Conservation (phyloP, 2,888 invertebrate genomes). For the Drepana falcataria region DNA sequence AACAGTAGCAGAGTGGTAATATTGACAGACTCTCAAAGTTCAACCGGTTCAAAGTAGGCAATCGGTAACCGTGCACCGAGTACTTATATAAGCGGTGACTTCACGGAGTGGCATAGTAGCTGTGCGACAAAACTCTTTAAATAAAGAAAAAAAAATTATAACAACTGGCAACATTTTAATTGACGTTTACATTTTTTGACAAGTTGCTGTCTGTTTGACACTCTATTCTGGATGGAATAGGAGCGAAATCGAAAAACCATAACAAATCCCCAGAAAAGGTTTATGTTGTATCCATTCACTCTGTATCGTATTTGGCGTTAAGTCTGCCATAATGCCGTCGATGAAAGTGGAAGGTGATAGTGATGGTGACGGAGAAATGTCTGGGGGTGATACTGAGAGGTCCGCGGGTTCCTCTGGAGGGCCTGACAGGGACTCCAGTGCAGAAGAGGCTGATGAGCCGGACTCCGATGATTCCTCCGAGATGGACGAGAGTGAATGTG, state of each 20-base stretch:
- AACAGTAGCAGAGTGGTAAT: no score
- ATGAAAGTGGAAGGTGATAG: constrained; percentile 83
- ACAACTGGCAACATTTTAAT: not conserved
- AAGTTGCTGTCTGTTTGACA: constrained; percentile 11
- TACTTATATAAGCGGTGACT: no score
- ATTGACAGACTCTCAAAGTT: no score
- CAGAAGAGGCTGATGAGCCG: constrained; percentile 88
- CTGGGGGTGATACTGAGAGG: constrained; percentile 84
- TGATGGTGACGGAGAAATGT: constrained; percentile 82
- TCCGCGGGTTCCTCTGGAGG: constrained; percentile 83
- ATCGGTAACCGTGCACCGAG: no score
- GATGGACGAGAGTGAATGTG: constrained; percentile 95
- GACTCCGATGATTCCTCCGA: constrained; percentile 92
- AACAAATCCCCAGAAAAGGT: not conserved
- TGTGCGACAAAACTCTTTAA: no score
- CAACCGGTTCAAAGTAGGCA: no score
- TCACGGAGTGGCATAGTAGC: no score
- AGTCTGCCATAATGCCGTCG: constrained; percentile 76
- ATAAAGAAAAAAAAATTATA: no score
- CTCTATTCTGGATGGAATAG: constrained; percentile 16
- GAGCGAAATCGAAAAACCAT: constrained; percentile 30
- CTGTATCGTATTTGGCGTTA: not conserved
- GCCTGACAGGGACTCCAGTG: constrained; percentile 84
- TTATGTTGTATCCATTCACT: not conserved
- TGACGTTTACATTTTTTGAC: constrained; percentile 9